Conservation (phyloP, 2,797 vertebrate species). For the Tangara arthus region DNA sequence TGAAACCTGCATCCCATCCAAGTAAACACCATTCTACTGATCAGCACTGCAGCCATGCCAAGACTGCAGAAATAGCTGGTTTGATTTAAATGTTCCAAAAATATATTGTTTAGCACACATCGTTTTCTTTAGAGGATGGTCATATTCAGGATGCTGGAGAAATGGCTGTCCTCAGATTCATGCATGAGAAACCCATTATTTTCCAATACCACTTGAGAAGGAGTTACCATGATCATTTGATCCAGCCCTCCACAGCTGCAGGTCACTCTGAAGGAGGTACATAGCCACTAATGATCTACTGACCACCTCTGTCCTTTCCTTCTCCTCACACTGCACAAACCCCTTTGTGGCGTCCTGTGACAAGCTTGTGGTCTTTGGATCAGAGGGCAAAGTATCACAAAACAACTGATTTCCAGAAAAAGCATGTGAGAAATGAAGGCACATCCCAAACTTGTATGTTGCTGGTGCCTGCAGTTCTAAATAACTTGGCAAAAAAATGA, state of each 20-base stretch:
- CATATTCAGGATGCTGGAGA: neutral
- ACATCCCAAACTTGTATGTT: neutral
- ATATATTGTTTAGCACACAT: neutral
- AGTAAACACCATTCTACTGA: neutral
- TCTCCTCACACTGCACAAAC: neutral
- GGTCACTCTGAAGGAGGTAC: neutral
- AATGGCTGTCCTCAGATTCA: neutral
- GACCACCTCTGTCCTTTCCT: neutral
- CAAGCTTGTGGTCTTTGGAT: neutral
- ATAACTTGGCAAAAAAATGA: neutral
- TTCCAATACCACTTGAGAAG: neutral
- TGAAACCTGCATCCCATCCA: accelerated
- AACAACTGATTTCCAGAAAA: neutral
- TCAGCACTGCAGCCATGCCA: neutral
- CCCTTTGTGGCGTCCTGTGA: neutral
- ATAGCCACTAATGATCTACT: neutral
- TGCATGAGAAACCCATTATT: neutral
- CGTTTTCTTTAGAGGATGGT: neutral
- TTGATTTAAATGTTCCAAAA: neutral
- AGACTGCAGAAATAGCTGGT: neutral
- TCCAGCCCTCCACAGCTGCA: neutral
- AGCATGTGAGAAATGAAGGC: neutral
- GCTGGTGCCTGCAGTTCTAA: neutral
- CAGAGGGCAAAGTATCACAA: neutral
- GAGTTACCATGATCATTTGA: neutral